phyloP scores from a whole-genome alignment of 2,113 vertebrate species.

The Pseudonaja textilis region DNA sequence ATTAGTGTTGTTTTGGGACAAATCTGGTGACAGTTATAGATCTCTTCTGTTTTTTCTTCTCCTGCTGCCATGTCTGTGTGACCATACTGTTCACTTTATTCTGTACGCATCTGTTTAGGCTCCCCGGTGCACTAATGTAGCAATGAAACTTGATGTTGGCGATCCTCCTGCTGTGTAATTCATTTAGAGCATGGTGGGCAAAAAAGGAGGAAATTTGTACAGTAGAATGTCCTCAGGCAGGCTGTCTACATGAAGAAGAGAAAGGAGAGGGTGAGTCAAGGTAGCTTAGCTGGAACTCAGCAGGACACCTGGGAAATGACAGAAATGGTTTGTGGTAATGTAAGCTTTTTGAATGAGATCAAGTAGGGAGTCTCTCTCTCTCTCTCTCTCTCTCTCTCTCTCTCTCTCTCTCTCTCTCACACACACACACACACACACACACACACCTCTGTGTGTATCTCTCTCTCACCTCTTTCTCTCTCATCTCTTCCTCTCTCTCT shows the following conservation, averaged over 20 bases:
- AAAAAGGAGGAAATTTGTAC: background rate
- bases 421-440: no score
- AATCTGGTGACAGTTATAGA: background rate
- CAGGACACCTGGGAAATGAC: background rate
- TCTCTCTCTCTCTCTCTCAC: no score
- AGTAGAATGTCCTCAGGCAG: background rate
- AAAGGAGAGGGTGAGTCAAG: constrained; percentile 1
- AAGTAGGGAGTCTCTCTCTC: background rate
- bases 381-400: no score
- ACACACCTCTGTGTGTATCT: no score
- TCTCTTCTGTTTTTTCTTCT: background rate
- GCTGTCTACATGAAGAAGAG: background rate
- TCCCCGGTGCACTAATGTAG: no score
- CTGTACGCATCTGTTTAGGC: background rate
- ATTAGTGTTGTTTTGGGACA: background rate
- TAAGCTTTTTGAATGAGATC: background rate
- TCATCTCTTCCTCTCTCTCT: no score
- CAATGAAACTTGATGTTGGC: background rate
- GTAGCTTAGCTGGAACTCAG: background rate
- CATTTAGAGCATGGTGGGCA: background rate
- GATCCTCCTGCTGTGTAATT: background rate
- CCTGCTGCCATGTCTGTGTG: background rate
- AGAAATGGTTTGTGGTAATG: background rate
- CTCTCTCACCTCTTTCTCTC: no score
- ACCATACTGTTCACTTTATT: background rate